Evolutionary conservation across 2,797 vertebrate species (phyloP).

Genomic region (Arvicola amphibius): DNA sequence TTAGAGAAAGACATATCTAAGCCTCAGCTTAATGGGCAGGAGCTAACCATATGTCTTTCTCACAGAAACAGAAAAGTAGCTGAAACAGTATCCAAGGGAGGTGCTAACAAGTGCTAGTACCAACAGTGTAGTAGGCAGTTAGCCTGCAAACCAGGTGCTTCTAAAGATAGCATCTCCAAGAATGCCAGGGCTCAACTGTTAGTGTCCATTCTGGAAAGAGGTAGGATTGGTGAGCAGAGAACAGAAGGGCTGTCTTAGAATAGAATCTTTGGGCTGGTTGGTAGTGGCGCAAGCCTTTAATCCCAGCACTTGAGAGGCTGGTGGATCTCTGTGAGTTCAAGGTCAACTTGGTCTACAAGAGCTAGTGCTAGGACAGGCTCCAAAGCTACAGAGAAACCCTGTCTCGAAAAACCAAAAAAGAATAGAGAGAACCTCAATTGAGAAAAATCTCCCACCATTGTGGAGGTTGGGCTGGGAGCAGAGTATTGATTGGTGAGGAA

Average conservation of each 20-base stretch:
- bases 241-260: too few relatives aligned
- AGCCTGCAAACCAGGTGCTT: not conserved
- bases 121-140: not conserved
- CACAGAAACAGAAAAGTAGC: not conserved
- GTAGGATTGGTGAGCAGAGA: too few relatives aligned
- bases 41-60: not conserved
- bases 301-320: too few relatives aligned
- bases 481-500: not conserved
- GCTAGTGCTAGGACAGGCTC: too few relatives aligned
- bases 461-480: fast-evolving
- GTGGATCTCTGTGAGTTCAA: too few relatives aligned
- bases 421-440: too few relatives aligned
- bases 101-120: not conserved
- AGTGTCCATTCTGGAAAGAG: not conserved
- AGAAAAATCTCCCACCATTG: too few relatives aligned
- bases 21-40: not conserved
- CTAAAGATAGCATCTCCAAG: not conserved
- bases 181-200: not conserved
- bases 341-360: too few relatives aligned
- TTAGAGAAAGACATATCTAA: not conserved
- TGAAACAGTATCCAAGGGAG: not conserved
- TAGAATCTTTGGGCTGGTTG: not conserved
- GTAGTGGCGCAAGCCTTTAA: too few relatives aligned
- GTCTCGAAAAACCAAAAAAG: too few relatives aligned
- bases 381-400: too few relatives aligned